phyloP scores from a whole-genome alignment of 2,797 vertebrate genomes.

The Spinibarbus caldwelli region DNA sequence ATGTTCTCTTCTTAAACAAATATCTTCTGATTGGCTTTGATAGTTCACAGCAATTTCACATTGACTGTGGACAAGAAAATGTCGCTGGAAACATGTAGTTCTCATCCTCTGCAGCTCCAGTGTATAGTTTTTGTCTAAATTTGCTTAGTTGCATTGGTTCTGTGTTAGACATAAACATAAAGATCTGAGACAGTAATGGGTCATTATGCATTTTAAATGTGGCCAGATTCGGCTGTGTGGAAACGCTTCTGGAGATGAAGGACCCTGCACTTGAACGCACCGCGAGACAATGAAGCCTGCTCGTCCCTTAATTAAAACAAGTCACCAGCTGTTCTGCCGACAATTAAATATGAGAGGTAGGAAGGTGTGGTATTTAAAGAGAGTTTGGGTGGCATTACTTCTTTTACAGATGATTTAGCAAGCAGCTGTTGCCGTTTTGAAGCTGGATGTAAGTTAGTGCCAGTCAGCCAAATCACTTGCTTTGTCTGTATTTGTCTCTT shows the following conservation, averaged over 20 bases:
- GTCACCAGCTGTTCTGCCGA: slow-evolving; percentile 73
- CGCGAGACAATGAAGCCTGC: slow-evolving; percentile 67
- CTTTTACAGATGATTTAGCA: slow-evolving; percentile 79
- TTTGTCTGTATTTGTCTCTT: slow-evolving; percentile 61
- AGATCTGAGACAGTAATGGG: slow-evolving; percentile 61
- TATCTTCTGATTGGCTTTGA: no score
- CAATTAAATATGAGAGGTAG: slow-evolving; percentile 74
- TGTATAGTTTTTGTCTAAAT: not conserved
- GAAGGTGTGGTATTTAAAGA: slow-evolving; percentile 71
- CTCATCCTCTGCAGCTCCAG: not conserved
- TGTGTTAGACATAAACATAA: slow-evolving; percentile 54
- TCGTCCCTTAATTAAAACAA: slow-evolving; percentile 75
- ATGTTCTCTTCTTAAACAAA: no score
- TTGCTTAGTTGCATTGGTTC: slow-evolving; percentile 33
- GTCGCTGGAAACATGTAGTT: not conserved
- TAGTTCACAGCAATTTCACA: not conserved
- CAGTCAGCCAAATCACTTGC: slow-evolving; percentile 64
- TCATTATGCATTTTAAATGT: slow-evolving; percentile 72
- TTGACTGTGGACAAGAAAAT: not conserved
- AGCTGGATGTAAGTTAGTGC: slow-evolving; percentile 49
- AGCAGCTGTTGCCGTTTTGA: slow-evolving; percentile 74
- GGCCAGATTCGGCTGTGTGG: slow-evolving; percentile 73
- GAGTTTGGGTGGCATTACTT: slow-evolving; percentile 69
- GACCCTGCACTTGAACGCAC: slow-evolving; percentile 67
- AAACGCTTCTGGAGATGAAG: slow-evolving; percentile 71